Percentiles rank a stretch among this genome's conserved stretches.
phyloP scores from a whole-genome alignment of 1,140 invertebrate genomes.

The Tribolium castaneum region DNA sequence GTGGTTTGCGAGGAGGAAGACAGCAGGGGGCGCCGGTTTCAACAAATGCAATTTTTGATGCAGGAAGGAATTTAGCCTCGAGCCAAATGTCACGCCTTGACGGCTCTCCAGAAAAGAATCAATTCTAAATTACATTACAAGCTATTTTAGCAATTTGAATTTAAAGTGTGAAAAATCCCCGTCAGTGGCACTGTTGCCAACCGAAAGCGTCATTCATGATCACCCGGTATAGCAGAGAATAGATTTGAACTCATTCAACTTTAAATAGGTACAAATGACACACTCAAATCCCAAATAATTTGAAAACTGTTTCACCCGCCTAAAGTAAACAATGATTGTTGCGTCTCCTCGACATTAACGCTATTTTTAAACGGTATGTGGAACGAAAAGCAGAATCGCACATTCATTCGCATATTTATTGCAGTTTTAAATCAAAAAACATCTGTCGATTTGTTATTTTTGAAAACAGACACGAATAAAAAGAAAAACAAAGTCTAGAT shows the following conservation, averaged over 20 bases:
- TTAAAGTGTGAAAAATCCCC: too few relatives aligned
- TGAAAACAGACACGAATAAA: background rate
- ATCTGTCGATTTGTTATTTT: background rate
- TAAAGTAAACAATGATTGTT: background rate
- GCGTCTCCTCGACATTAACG: background rate
- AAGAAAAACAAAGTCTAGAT: too few relatives aligned
- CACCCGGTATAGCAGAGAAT: too few relatives aligned
- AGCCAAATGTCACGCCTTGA: too few relatives aligned
- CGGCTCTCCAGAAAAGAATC: too few relatives aligned
- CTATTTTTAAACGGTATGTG: background rate
- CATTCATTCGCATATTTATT: background rate
- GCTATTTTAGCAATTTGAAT: too few relatives aligned
- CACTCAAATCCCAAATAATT: background rate
- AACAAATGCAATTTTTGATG: too few relatives aligned
- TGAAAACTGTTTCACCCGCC: background rate
- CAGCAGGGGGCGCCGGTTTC: background rate
- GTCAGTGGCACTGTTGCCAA: too few relatives aligned
- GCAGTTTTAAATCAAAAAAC: background rate
- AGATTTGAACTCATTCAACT: too few relatives aligned
- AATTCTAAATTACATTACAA: too few relatives aligned
- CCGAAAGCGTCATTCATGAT: background rate
- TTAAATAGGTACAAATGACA: background rate
- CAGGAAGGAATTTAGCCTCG: too few relatives aligned
- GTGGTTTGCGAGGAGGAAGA: background rate
- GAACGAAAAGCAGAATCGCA: background rate